phyloP scores from a whole-genome alignment of 1,140 invertebrate genomes.

The Heliconius hewitsoni region DNA sequence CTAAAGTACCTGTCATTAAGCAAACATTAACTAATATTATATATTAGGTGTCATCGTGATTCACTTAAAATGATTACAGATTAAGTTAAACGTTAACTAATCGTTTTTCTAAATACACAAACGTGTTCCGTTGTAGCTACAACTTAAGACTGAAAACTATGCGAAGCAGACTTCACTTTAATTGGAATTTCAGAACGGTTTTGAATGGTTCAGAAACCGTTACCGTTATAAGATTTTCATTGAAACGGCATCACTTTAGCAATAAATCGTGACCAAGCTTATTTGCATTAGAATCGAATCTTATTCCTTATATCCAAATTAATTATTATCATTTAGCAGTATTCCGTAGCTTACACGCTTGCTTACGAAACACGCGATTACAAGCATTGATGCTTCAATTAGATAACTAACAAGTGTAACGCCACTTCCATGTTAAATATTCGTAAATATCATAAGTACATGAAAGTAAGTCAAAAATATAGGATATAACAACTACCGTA shows the following conservation, averaged over 20 bases:
- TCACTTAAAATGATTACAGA: not conserved
- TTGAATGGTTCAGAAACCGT: no score
- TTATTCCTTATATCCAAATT: no score
- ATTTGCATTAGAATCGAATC: not conserved
- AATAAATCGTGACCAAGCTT: not conserved
- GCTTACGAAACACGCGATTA: slow-evolving; percentile 5
- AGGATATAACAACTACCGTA: not conserved
- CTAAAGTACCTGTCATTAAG: not conserved
- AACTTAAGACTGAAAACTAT: no score
- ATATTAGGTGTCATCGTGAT: not conserved
- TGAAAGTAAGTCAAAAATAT: not conserved
- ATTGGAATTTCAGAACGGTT: no score
- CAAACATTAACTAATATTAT: not conserved
- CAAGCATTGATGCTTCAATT: slow-evolving; percentile 15
- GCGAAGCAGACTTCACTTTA: no score
- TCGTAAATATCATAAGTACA: not conserved
- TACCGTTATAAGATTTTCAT: no score
- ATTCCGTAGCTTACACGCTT: slow-evolving; percentile 1
- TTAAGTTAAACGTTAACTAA: not conserved
- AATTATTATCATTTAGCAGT: no score
- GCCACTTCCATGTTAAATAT: not conserved
- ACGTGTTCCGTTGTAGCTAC: no score
- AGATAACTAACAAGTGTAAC: not conserved
- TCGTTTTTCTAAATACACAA: not conserved
- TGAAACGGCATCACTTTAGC: no score